Evolutionary conservation across 2,113 vertebrate genomes (phyloP).

Genomic region (Macquaria australasica): DNA sequence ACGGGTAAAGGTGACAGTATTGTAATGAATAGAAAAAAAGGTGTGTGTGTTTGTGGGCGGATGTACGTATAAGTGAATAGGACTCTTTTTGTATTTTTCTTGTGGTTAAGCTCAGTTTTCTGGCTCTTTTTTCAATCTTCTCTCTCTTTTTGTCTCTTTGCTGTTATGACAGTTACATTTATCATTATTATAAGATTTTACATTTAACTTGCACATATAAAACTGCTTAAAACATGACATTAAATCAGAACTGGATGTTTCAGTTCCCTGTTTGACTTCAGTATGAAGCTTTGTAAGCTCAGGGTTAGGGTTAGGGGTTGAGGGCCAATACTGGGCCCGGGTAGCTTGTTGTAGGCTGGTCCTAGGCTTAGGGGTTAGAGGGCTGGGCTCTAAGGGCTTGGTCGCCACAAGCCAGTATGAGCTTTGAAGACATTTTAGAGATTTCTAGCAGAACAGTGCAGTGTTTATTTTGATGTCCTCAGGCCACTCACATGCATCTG

Average conservation of each 20-base stretch:
- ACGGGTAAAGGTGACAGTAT: constrained; percentile 20
- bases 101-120: constrained; percentile 5
- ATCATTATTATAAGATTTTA: too few species aligned
- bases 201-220: neutral
- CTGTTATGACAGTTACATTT: neutral
- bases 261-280: neutral
- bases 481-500: neutral
- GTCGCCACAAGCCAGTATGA: neutral
- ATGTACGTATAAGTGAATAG: neutral
- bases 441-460: neutral
- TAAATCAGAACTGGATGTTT: neutral
- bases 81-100: neutral
- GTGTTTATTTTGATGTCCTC: neutral
- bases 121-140: neutral
- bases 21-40: constrained; percentile 11
- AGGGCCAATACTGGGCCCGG: too few species aligned
- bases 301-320: too few species aligned
- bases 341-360: too few species aligned
- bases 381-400: too few species aligned
- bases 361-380: too few species aligned
- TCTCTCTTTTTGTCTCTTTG: neutral
- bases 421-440: neutral
- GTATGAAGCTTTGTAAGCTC: neutral
- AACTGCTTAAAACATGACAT: neutral
- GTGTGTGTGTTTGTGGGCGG: neutral